A percentile compares a stretch with the other conserved stretches of the same genome.
Conservation (phyloP, 1,140 invertebrate species). For the Drosophila setifemur region DNA sequence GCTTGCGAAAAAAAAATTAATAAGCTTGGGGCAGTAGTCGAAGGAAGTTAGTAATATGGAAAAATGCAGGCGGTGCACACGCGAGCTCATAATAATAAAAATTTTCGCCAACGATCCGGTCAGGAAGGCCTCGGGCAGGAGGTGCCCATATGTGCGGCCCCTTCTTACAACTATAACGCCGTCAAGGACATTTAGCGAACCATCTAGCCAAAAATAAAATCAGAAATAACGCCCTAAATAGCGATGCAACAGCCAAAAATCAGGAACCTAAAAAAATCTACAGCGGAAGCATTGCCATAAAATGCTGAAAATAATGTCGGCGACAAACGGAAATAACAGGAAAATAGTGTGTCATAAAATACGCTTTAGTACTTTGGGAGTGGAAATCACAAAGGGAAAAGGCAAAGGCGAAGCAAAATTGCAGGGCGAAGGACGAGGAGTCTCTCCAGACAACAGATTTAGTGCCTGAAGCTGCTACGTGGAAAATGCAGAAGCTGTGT, state of each 20-base stretch:
- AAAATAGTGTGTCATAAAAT: constrained; percentile 75
- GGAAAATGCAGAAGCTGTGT: constrained; percentile 1
- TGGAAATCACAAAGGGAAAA: not conserved
- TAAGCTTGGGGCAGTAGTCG: constrained; percentile 44
- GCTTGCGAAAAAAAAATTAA: constrained; percentile 57
- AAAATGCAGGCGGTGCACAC: constrained; percentile 65
- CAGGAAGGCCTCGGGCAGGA: constrained; percentile 1
- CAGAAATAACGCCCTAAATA: constrained; percentile 50
- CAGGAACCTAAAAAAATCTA: not conserved
- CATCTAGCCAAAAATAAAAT: constrained; percentile 5
- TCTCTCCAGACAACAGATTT: constrained; percentile 2
- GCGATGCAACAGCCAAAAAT: constrained; percentile 21
- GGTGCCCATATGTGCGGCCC: constrained; percentile 16
- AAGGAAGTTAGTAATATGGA: constrained; percentile 56
- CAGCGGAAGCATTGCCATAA: constrained; percentile 38
- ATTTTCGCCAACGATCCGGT: constrained; percentile 25
- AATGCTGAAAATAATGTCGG: constrained; percentile 40
- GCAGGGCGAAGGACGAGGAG: too few species aligned
- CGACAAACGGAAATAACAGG: constrained; percentile 69
- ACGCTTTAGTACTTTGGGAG: constrained; percentile 30
- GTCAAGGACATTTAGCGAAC: constrained; percentile 61
- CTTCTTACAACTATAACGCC: constrained; percentile 35
- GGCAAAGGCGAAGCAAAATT: not conserved
- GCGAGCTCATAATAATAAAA: constrained; percentile 63
- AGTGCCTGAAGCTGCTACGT: not conserved